Percentiles rank a stretch among this genome's conserved stretches.
phyloP scores from a whole-genome alignment of 2,888 invertebrate genomes.

The Caenorhabditis parvicauda region DNA sequence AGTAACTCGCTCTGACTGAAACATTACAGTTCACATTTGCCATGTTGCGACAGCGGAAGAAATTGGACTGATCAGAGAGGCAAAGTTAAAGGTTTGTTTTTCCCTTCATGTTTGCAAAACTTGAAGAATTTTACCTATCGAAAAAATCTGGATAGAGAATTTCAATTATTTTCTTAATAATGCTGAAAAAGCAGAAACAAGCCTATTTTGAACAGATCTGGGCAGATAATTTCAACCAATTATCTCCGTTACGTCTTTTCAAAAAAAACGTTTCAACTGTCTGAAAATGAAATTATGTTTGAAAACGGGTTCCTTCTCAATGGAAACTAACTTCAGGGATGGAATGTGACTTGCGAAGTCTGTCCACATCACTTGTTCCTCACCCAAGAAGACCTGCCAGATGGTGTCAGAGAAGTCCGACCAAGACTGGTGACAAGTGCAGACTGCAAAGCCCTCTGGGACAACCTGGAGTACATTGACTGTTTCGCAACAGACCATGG shows the following conservation, averaged over 20 bases:
- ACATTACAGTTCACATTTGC: conserved; percentile 91
- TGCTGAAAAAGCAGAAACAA: background rate
- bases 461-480: conserved; percentile 90
- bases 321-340: conserved; percentile 49
- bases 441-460: conserved; percentile 96
- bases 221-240: too few relatives aligned
- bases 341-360: conserved; percentile 95
- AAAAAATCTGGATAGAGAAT: too few relatives aligned
- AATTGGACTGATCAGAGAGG: conserved; percentile 82
- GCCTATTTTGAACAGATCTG: background rate
- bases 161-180: too few relatives aligned
- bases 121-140: too few relatives aligned
- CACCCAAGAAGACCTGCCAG: conserved; percentile 72
- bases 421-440: conserved; percentile 81
- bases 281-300: too few relatives aligned
- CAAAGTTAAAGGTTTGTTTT: too few relatives aligned
- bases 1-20: too few relatives aligned
- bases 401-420: conserved; percentile 68
- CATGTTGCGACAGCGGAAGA: conserved; percentile 95
- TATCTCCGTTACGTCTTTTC: too few relatives aligned
- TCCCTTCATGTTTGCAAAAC: too few relatives aligned
- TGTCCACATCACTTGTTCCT: conserved; percentile 96
- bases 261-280: background rate
- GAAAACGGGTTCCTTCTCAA: background rate
- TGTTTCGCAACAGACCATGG: conserved; percentile 98